A percentile compares a stretch with the other conserved stretches of the same genome.
phyloP scores from a whole-genome alignment of 2,797 vertebrate species.

The Manis javanica region DNA sequence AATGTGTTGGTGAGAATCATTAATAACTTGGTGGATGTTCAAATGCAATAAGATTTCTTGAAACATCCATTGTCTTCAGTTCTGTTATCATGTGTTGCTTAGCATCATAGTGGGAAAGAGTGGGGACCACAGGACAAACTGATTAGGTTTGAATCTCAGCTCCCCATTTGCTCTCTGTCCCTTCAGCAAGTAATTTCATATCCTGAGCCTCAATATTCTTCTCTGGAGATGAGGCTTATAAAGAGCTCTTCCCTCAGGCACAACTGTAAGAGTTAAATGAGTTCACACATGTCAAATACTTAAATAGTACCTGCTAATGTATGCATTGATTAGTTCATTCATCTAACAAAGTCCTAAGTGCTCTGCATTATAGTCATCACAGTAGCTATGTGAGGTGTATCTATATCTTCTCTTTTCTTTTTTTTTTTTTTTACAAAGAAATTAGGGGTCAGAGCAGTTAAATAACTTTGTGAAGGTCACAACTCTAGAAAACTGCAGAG shows the following conservation, averaged over 20 bases:
- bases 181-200: neutral
- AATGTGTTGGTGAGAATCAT: neutral
- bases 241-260: neutral
- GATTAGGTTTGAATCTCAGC: neutral
- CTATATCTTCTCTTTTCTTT: neutral
- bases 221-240: neutral
- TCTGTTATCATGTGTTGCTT: neutral
- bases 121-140: neutral
- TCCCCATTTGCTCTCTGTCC: neutral
- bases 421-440: neutral
- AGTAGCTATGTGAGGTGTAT: neutral
- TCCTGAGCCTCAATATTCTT: neutral
- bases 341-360: neutral
- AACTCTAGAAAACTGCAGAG: neutral
- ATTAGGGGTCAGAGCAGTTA: neutral
- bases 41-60: neutral
- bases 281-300: neutral
- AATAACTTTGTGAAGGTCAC: neutral
- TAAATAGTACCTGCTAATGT: neutral
- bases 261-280: slow-evolving; percentile 18
- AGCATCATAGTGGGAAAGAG: neutral
- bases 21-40: neutral
- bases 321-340: slow-evolving; percentile 16
- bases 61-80: neutral
- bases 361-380: neutral